Conservation (phyloP, 2,888 invertebrate species). For the Sesia apiformis region DNA sequence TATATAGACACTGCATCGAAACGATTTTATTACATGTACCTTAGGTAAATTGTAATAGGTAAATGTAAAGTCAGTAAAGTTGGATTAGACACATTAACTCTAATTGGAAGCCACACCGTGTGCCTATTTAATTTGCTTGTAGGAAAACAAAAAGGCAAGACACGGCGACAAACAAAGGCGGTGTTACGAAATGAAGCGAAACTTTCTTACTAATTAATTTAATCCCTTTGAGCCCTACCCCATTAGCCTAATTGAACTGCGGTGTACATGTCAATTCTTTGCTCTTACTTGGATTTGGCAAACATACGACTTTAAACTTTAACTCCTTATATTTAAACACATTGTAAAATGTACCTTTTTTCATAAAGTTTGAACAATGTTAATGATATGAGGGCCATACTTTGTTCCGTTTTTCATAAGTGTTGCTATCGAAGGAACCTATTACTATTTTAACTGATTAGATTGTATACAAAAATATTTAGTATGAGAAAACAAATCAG, state of each 20-base stretch:
- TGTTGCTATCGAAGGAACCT: slow-evolving; percentile 23
- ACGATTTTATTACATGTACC: no score
- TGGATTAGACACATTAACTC: slow-evolving; percentile 1
- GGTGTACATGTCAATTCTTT: slow-evolving; percentile 73
- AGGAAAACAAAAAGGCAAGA: slow-evolving; percentile 42
- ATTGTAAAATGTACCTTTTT: neutral
- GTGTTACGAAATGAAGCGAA: slow-evolving; percentile 54
- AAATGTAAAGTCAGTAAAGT: neutral
- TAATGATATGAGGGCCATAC: slow-evolving; percentile 56
- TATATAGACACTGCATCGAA: no score
- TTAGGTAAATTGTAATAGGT: neutral
- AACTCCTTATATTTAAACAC: neutral
- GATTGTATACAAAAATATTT: slow-evolving; percentile 8
- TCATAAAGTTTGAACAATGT: slow-evolving; percentile 29
- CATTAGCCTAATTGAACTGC: slow-evolving; percentile 73
- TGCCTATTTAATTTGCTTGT: slow-evolving; percentile 19
- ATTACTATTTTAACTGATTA: slow-evolving; percentile 21
- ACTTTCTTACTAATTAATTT: slow-evolving; percentile 74
- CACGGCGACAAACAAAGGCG: slow-evolving; percentile 60
- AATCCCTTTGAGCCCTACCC: slow-evolving; percentile 70
- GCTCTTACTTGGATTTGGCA: slow-evolving; percentile 25
- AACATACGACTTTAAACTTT: slow-evolving; percentile 19
- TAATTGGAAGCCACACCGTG: slow-evolving; percentile 15
- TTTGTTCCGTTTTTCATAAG: slow-evolving; percentile 64
- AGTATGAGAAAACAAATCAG: neutral